Conservation (phyloP, 2,797 vertebrate species). For the Semaprochilodus insignis region DNA sequence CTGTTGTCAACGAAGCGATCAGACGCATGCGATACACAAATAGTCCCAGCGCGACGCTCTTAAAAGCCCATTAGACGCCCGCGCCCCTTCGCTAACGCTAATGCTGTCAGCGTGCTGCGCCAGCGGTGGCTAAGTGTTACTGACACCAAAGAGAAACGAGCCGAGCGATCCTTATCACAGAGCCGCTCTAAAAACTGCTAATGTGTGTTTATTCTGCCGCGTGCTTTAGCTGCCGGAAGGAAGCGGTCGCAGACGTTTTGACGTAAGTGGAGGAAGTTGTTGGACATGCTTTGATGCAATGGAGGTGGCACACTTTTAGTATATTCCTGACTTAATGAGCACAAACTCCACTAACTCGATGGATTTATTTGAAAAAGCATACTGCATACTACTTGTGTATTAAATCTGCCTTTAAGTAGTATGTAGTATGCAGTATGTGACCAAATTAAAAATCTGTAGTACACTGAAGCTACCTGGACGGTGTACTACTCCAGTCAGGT, state of each 20-base stretch:
- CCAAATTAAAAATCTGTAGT: no score
- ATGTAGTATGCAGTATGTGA: no score
- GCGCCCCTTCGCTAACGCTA: conserved; percentile 48
- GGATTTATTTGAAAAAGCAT: no score
- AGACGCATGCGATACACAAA: conserved; percentile 76
- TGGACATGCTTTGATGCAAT: background rate
- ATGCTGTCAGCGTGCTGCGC: conserved; percentile 68
- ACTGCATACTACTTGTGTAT: no score
- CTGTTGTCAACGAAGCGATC: conserved; percentile 78
- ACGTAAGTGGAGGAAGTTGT: background rate
- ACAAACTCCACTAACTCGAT: background rate
- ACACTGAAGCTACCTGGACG: no score
- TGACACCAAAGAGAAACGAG: conserved; percentile 76
- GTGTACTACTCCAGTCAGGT: no score
- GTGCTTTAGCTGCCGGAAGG: conserved; percentile 66
- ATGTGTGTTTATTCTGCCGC: conserved; percentile 77
- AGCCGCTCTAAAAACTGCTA: conserved; percentile 39
- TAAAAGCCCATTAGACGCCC: conserved; percentile 79
- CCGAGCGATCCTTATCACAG: conserved; percentile 18
- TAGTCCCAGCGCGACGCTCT: conserved; percentile 74
- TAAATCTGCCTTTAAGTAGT: no score
- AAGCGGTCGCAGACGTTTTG: conserved; percentile 4
- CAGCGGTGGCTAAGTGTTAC: conserved; percentile 75
- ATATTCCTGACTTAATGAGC: background rate
- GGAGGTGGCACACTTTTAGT: background rate